phyloP scores from a whole-genome alignment of 1,140 invertebrate genomes.

The Lasioglossum albipes region DNA sequence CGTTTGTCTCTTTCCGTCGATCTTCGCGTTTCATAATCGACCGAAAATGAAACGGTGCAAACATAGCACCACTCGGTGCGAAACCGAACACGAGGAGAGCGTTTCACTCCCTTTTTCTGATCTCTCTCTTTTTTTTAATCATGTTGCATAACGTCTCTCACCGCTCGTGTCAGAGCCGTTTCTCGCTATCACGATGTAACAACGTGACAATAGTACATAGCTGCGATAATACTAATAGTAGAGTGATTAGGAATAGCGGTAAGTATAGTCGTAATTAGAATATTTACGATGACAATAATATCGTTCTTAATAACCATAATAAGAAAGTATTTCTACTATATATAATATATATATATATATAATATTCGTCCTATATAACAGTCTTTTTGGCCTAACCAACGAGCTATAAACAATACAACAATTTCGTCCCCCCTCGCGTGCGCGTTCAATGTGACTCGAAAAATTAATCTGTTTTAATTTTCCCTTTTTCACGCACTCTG shows the following conservation, averaged over 20 bases:
- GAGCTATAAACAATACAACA: constrained; percentile 76
- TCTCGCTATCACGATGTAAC: constrained; percentile 53
- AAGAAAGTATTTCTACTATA: constrained; percentile 71
- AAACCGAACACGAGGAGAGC: not conserved
- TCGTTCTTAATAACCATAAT: constrained; percentile 67
- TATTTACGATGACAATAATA: constrained; percentile 65
- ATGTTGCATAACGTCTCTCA: constrained; percentile 11
- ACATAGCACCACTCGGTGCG: not conserved
- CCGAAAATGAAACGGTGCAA: not conserved
- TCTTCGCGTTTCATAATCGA: not conserved
- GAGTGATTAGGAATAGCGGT: constrained; percentile 46
- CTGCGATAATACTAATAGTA: constrained; percentile 65
- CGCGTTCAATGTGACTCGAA: not conserved
- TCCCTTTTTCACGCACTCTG: too few species aligned
- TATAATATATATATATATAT: constrained; percentile 49
- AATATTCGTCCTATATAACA: constrained; percentile 75
- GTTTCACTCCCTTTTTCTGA: accelerated
- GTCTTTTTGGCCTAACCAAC: constrained; percentile 77
- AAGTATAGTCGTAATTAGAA: constrained; percentile 52
- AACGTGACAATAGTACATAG: constrained; percentile 58
- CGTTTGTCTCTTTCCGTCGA: not conserved
- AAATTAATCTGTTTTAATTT: not conserved
- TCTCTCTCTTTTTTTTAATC: not conserved
- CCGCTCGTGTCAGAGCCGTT: constrained; percentile 22
- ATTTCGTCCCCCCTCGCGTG: constrained; percentile 37